phyloP scores from a whole-genome alignment of 1,140 invertebrate genomes.

The Drosophila azteca region DNA sequence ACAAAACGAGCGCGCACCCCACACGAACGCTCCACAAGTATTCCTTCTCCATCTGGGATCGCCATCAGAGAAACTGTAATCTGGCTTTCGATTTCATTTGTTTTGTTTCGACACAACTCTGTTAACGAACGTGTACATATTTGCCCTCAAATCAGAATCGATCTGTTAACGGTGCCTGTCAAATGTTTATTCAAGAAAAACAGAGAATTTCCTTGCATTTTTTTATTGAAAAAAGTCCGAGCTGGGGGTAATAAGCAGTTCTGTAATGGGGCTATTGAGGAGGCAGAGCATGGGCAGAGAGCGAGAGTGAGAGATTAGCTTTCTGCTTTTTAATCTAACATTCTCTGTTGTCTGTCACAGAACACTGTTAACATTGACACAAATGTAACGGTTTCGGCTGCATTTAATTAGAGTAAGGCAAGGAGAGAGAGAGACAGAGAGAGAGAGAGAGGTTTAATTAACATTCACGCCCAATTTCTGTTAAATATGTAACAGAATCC shows the following conservation, averaged over 20 bases:
- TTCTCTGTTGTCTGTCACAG: no score
- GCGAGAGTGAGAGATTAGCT: no score
- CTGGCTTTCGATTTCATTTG: slow-evolving; percentile 21
- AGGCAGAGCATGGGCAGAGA: not conserved
- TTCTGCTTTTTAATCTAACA: no score
- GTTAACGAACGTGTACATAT: slow-evolving; percentile 9
- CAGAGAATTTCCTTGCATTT: not conserved
- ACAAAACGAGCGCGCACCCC: slow-evolving; percentile 65
- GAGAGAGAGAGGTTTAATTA: no score
- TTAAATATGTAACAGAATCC: no score
- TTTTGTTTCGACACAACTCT: slow-evolving; percentile 15
- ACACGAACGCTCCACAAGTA: slow-evolving; percentile 68
- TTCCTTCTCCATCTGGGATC: slow-evolving; percentile 37
- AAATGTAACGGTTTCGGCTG: no score
- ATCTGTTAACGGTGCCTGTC: slow-evolving; percentile 23
- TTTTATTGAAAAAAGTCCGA: not conserved
- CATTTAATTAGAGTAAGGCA: no score
- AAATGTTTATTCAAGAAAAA: slow-evolving; percentile 25
- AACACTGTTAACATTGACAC: no score
- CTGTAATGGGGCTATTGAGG: not conserved
- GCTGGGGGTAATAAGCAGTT: no score
- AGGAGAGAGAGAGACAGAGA: no score
- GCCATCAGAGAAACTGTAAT: not conserved
- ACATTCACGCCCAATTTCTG: no score
- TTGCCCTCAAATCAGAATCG: slow-evolving; percentile 25